Evolutionary conservation across 1,140 invertebrate species (phyloP).

Genomic region (Eulimnadia texana): DNA sequence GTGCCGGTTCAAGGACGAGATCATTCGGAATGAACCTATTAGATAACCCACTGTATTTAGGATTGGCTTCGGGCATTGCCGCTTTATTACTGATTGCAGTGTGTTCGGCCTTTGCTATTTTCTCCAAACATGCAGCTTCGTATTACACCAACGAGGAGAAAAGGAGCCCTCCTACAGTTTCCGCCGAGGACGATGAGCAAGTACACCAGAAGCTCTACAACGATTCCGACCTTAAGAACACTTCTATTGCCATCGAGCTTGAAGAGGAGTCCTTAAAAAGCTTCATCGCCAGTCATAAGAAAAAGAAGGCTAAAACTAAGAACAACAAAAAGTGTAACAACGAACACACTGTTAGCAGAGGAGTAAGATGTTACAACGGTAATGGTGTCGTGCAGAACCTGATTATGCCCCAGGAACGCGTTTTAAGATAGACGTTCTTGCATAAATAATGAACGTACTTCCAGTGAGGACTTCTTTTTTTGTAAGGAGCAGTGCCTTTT

Average conservation of each 20-base stretch:
- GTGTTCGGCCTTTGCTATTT: conserved; percentile 26
- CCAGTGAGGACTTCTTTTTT: too few relatives aligned
- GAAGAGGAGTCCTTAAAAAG: background rate
- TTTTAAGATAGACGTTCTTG: background rate
- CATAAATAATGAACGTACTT: too few relatives aligned
- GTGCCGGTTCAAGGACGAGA: conserved; percentile 2
- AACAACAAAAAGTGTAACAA: background rate
- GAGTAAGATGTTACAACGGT: background rate
- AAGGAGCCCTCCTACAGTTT: background rate
- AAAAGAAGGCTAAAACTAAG: background rate
- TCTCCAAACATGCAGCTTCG: conserved; percentile 44
- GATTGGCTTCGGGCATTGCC: conserved; percentile 27
- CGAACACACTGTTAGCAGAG: background rate
- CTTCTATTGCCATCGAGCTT: background rate
- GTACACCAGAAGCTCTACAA: background rate
- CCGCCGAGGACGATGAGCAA: background rate
- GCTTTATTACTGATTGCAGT: conserved; percentile 26
- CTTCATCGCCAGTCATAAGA: conserved; percentile 1
- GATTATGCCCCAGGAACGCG: background rate
- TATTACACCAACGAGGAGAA: conserved; percentile 55
- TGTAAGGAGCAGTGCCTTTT: too few relatives aligned
- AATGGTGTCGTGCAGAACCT: too few relatives aligned
- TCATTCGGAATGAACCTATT: background rate
- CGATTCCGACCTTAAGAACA: background rate
- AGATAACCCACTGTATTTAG: conserved; percentile 19